A percentile compares a stretch with the other conserved stretches of the same genome.
Conservation (phyloP, 2,113 vertebrate genomes). For the Saguinus imperator region DNA sequence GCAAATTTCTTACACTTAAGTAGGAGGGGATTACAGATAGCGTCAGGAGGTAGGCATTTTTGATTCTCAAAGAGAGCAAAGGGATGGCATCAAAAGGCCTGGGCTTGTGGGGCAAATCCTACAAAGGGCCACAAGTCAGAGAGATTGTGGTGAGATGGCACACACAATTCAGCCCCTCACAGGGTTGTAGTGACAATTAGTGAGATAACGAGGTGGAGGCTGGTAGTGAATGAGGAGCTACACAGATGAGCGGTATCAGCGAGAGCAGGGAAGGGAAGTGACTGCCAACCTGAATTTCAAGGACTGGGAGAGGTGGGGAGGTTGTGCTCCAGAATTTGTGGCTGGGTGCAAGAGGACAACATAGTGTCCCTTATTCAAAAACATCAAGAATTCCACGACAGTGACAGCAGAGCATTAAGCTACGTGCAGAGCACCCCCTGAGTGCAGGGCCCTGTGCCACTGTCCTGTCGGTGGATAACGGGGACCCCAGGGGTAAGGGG, state of each 20-base stretch:
- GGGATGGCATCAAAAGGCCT: neutral
- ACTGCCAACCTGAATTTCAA: neutral
- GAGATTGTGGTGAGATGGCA: neutral
- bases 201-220: neutral
- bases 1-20: neutral
- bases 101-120: neutral
- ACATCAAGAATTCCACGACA: neutral
- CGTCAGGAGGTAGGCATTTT: neutral
- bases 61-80: conserved; percentile 20
- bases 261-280: neutral
- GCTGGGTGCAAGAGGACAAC: neutral
- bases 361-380: neutral
- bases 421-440: neutral
- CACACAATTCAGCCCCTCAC: neutral
- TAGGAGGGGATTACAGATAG: neutral
- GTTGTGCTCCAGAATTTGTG: neutral
- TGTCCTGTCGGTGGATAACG: neutral
- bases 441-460: fast-evolving
- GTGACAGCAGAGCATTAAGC: neutral
- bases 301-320: neutral
- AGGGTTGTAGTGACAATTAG: neutral
- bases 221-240: neutral
- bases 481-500: neutral
- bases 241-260: neutral
- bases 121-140: neutral